phyloP scores from a whole-genome alignment of 2,888 invertebrate species.

The Eupithecia pulchellata region DNA sequence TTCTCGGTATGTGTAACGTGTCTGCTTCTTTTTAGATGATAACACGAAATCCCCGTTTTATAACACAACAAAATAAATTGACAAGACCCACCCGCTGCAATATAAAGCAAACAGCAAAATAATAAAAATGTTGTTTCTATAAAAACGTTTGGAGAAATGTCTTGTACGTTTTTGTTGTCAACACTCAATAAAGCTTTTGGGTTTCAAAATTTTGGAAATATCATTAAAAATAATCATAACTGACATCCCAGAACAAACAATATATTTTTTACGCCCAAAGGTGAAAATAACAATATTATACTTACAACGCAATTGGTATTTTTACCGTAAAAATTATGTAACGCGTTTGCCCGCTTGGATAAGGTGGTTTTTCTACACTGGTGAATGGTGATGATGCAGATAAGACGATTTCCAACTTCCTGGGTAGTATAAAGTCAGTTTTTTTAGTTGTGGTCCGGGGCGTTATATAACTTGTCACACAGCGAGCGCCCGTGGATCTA shows the following conservation, averaged over 20 bases:
- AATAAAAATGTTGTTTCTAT: conserved; percentile 38
- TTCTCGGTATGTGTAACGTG: conserved; percentile 73
- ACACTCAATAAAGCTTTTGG: background rate
- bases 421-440: background rate
- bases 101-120: conserved; percentile 49
- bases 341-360: background rate
- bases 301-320: no score
- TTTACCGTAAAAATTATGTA: no score
- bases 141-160: conserved; percentile 27
- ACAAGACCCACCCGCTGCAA: conserved; percentile 55
- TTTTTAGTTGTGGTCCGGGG: no score
- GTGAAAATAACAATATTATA: background rate
- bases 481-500: no score
- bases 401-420: background rate
- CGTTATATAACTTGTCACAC: no score
- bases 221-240: background rate
- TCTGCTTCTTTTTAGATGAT: conserved; percentile 73
- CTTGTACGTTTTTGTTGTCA: conserved; percentile 28
- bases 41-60: conserved; percentile 72
- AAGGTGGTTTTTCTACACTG: background rate
- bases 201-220: background rate
- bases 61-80: conserved; percentile 64
- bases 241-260: background rate
- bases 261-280: background rate
- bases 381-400: background rate